Evolutionary conservation across 2,113 vertebrate genomes (phyloP).

Genomic region (Percopsis transmontana): DNA sequence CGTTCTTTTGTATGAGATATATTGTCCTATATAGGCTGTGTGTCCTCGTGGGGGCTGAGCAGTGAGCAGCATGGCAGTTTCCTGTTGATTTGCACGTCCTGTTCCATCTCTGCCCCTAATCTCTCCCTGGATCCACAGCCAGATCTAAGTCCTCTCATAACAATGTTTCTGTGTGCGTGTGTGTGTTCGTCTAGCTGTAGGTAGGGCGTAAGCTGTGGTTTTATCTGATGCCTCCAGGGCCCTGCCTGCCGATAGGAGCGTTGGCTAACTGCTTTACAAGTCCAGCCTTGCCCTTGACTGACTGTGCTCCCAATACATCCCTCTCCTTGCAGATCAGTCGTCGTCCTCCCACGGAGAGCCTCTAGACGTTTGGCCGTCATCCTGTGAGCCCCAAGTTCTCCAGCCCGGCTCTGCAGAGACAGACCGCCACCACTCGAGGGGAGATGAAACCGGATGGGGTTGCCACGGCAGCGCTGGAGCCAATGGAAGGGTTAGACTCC

Average conservation of each 20-base stretch:
- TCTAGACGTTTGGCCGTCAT: constrained; percentile 31
- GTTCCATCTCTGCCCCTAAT: constrained; percentile 12
- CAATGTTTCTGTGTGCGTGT: not conserved
- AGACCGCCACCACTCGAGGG: constrained; percentile 52
- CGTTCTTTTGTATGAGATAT: not conserved
- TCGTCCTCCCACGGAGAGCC: constrained; percentile 28
- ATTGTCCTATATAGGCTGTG: constrained; percentile 3
- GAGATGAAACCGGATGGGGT: constrained; percentile 84
- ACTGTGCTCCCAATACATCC: constrained; percentile 16
- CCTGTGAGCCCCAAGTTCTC: constrained; percentile 34
- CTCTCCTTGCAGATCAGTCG: constrained; percentile 46
- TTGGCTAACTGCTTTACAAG: constrained; percentile 36
- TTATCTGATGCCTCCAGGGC: constrained; percentile 54
- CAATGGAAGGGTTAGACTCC: constrained; percentile 75
- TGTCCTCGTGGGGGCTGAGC: not conserved
- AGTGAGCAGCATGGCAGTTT: not conserved
- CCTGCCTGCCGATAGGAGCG: constrained; percentile 35
- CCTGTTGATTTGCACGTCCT: not conserved
- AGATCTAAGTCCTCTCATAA: not conserved
- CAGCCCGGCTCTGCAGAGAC: constrained; percentile 48
- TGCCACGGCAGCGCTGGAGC: constrained; percentile 71
- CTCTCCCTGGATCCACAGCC: not conserved
- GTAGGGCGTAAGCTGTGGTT: not conserved
- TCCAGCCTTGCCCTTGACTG: constrained; percentile 61
- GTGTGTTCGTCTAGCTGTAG: constrained; percentile 4